Evolutionary conservation across 2,113 vertebrate genomes (phyloP).

Genomic region (Synodontis membranacea): DNA sequence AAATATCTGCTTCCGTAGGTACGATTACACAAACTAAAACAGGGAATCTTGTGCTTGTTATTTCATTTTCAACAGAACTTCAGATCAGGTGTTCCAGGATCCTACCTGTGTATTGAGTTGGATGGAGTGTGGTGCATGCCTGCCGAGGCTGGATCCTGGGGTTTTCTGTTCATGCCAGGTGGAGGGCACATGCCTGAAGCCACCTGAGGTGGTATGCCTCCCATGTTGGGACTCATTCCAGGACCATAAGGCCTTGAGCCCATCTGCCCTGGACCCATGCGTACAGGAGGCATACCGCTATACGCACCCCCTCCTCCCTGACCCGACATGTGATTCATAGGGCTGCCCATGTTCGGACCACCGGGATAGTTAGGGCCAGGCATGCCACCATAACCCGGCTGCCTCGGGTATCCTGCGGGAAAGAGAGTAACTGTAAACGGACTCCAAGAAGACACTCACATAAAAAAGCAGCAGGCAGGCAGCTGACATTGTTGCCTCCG

Average conservation of each 20-base stretch:
- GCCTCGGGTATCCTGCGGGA: slow-evolving; percentile 86
- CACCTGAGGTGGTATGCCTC: slow-evolving; percentile 86
- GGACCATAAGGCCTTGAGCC: slow-evolving; percentile 85
- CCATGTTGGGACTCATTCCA: slow-evolving; percentile 88
- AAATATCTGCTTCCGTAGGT: background rate
- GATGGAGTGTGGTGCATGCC: slow-evolving; percentile 85
- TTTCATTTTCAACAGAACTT: no score
- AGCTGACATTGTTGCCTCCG: background rate
- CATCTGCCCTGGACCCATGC: slow-evolving; percentile 89
- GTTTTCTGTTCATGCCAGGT: slow-evolving; percentile 92
- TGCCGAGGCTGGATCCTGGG: slow-evolving; percentile 80
- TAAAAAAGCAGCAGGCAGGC: background rate
- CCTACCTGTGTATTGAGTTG: slow-evolving; percentile 95
- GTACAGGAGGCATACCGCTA: slow-evolving; percentile 82
- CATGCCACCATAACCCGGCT: slow-evolving; percentile 92
- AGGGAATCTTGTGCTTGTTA: background rate
- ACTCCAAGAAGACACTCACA: background rate
- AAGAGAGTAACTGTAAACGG: background rate
- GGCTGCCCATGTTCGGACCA: slow-evolving; percentile 85
- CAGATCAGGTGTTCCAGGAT: background rate
- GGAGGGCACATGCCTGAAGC: slow-evolving; percentile 93
- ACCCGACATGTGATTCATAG: slow-evolving; percentile 88
- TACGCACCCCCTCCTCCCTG: slow-evolving; percentile 88
- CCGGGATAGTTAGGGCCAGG: slow-evolving; percentile 91
- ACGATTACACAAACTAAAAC: background rate